Percentiles rank a stretch among this genome's conserved stretches.
Evolutionary conservation across 2,113 vertebrate genomes (phyloP).

Genomic region (Pseudolaguvia tuberculata): DNA sequence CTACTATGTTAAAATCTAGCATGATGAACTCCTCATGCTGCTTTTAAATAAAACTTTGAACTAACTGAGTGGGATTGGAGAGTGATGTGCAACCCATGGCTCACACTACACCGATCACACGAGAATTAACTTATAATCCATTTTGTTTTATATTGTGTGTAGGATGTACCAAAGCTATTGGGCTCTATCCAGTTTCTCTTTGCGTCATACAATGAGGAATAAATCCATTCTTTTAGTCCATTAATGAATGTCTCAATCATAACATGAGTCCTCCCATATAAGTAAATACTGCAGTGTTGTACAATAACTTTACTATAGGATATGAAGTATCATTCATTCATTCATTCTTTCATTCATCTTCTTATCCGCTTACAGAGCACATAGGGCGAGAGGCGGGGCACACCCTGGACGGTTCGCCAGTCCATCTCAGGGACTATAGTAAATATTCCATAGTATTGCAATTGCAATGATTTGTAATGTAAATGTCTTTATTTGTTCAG

Average conservation of each 20-base stretch:
- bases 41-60: not conserved
- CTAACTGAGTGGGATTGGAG: not conserved
- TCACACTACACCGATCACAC: not conserved
- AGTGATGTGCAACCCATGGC: not conserved
- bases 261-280: no score
- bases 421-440: no score
- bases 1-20: not conserved
- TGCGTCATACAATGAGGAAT: constrained; percentile 18
- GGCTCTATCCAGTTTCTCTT: constrained; percentile 6
- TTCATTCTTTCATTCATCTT: no score
- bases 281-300: no score
- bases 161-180: not conserved
- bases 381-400: no score
- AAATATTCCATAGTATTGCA: no score
- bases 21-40: not conserved
- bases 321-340: no score
- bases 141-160: not conserved
- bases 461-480: no score
- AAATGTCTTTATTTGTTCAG: no score
- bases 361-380: no score
- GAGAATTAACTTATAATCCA: not conserved
- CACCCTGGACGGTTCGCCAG: no score
- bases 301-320: no score
- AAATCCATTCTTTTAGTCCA: constrained; percentile 12
- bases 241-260: not conserved